Conservation (phyloP, 1,140 invertebrate genomes). For the Pissodes strobi region DNA sequence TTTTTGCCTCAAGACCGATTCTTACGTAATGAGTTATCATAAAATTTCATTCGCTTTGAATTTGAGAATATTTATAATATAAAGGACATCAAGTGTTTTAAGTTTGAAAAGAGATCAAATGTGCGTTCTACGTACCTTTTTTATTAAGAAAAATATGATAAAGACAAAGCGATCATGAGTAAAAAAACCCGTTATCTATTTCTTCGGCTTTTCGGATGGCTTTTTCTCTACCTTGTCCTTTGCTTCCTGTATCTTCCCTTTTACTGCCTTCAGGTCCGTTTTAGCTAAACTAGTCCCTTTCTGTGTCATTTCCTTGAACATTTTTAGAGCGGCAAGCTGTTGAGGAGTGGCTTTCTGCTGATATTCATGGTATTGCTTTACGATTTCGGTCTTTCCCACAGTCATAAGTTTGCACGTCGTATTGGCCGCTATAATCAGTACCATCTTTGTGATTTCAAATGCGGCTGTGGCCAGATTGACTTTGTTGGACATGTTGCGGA, state of each 20-base stretch:
- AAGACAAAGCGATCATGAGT: too few species aligned
- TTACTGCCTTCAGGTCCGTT: background rate
- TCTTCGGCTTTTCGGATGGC: background rate
- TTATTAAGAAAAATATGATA: too few species aligned
- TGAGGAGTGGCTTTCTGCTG: constrained; percentile 28
- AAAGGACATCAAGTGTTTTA: too few species aligned
- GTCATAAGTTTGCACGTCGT: constrained; percentile 31
- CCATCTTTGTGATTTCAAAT: constrained; percentile 41
- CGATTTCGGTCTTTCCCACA: constrained; percentile 30
- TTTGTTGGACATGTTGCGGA: constrained; percentile 32
- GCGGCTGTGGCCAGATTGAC: constrained; percentile 21
- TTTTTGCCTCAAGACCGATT: too few species aligned
- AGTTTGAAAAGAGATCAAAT: too few species aligned
- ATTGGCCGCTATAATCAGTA: constrained; percentile 30
- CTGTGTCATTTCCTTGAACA: constrained; percentile 7
- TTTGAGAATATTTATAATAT: too few species aligned
- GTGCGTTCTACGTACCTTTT: too few species aligned
- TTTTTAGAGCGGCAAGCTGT: constrained; percentile 12
- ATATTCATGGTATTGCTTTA: constrained; percentile 35
- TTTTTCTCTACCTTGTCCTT: background rate
- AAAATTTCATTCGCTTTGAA: too few species aligned
- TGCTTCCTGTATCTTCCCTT: background rate
- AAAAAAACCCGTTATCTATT: background rate
- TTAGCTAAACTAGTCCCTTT: constrained; percentile 6
- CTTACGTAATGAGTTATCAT: too few species aligned